A percentile compares a stretch with the other conserved stretches of the same genome.
Conservation (phyloP, 1,140 invertebrate genomes). For the Sarcophaga peregrina region DNA sequence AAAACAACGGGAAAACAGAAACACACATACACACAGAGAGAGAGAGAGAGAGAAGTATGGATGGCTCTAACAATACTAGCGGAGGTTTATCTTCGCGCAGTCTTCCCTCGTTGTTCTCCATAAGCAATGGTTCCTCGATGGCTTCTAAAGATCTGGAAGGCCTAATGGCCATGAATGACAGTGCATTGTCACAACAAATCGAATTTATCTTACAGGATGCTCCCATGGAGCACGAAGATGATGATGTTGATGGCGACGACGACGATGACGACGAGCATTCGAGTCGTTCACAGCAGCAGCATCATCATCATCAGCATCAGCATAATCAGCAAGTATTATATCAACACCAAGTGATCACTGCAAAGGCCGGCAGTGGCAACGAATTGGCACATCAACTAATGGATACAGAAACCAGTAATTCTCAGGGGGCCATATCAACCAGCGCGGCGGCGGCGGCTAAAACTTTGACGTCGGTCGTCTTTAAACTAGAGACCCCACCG, state of each 20-base stretch:
- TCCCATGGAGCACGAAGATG: slow-evolving; percentile 61
- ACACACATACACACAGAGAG: background rate
- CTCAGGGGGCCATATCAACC: slow-evolving; percentile 32
- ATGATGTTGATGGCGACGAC: slow-evolving; percentile 52
- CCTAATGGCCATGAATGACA: slow-evolving; percentile 65
- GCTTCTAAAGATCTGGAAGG: slow-evolving; percentile 60
- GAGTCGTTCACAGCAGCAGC: slow-evolving; percentile 42
- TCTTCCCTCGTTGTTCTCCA: slow-evolving; percentile 55
- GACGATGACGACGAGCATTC: slow-evolving; percentile 39
- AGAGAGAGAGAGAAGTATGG: slow-evolving; percentile 38
- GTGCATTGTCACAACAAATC: slow-evolving; percentile 66
- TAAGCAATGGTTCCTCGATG: slow-evolving; percentile 44
- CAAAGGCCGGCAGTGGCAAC: background rate
- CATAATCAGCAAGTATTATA: slow-evolving; percentile 50
- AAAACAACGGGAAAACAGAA: too few species aligned
- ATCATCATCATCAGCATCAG: slow-evolving; percentile 48
- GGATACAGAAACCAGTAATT: slow-evolving; percentile 36
- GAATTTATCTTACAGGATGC: slow-evolving; percentile 66
- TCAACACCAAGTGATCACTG: slow-evolving; percentile 50
- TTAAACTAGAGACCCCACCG: slow-evolving; percentile 47
- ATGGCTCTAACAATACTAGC: slow-evolving; percentile 51
- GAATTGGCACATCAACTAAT: slow-evolving; percentile 26
- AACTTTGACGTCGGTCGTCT: background rate
- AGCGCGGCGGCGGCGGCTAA: slow-evolving; percentile 4
- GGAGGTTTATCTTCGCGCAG: slow-evolving; percentile 42